Percentiles rank a stretch among this genome's conserved stretches.
phyloP scores from a whole-genome alignment of 2,797 vertebrate genomes.

The Onychomys leucogaster region DNA sequence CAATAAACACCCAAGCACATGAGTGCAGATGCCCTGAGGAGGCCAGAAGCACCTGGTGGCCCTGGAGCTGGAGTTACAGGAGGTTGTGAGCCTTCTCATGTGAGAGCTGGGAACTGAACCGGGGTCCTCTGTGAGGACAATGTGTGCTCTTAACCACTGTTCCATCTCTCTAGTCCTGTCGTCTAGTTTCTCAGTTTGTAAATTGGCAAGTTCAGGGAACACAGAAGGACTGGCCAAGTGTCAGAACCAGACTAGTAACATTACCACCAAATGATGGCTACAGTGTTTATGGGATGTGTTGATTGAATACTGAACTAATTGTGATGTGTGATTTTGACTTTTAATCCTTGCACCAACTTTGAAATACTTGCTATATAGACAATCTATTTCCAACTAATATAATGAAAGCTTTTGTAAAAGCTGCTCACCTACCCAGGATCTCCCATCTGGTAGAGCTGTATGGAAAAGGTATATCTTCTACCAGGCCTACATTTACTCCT shows the following conservation, averaged over 20 bases:
- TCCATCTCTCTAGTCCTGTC: neutral
- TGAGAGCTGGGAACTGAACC: neutral
- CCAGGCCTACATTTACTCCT: too few relatives aligned
- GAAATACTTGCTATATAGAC: neutral
- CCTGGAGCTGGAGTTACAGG: neutral
- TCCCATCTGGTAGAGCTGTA: neutral
- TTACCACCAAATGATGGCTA: neutral
- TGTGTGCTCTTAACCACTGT: neutral
- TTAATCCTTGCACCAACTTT: neutral
- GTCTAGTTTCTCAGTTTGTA: neutral
- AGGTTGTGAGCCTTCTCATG: neutral
- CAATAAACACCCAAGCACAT: neutral
- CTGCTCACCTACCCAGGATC: too few relatives aligned
- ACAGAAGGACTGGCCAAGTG: neutral
- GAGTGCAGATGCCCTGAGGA: neutral
- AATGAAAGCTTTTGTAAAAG: neutral
- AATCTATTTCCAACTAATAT: neutral
- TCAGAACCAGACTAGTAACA: too few relatives aligned
- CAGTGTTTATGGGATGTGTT: neutral
- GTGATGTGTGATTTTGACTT: neutral
- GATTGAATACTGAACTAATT: neutral
- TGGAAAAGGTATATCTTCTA: neutral
- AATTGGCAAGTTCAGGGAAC: neutral
- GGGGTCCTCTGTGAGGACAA: neutral
- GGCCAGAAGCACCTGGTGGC: neutral